phyloP scores from a whole-genome alignment of 2,888 invertebrate genomes.

The Bruchidius siliquastri region DNA sequence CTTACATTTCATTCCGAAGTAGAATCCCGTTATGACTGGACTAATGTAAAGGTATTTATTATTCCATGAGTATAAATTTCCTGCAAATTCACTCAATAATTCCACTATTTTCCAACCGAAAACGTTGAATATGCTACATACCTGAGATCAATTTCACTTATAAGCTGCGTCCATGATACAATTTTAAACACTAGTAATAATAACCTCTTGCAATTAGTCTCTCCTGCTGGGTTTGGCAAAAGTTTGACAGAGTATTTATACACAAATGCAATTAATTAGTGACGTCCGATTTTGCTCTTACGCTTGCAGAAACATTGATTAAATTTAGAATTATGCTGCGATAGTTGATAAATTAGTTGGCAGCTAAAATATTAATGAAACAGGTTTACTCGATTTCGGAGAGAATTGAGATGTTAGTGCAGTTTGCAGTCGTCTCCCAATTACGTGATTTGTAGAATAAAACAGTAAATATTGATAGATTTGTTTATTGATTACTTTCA shows the following conservation, averaged over 20 bases:
- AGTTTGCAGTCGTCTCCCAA: neutral
- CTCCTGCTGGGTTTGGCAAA: neutral
- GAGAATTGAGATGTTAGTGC: neutral
- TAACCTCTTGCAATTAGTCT: neutral
- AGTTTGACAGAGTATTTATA: neutral
- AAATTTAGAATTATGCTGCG: neutral
- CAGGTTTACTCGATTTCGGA: neutral
- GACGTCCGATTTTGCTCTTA: neutral
- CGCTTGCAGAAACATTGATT: neutral
- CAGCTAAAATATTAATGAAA: neutral
- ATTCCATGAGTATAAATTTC: too few relatives aligned
- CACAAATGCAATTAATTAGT: neutral
- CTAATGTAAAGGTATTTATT: too few relatives aligned
- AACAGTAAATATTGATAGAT: too few relatives aligned
- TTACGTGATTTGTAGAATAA: too few relatives aligned
- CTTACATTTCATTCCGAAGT: too few relatives aligned
- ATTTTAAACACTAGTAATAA: neutral
- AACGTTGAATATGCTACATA: neutral
- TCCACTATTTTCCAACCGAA: neutral
- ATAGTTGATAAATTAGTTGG: neutral
- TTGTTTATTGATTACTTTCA: too few relatives aligned
- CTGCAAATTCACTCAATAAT: too few relatives aligned
- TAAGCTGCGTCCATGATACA: neutral
- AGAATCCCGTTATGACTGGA: too few relatives aligned
- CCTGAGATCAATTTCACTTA: neutral